Percentiles rank a stretch among this genome's conserved stretches.
Evolutionary conservation across 1,140 invertebrate genomes (phyloP).

Genomic region (Temnothorax longispinosus): DNA sequence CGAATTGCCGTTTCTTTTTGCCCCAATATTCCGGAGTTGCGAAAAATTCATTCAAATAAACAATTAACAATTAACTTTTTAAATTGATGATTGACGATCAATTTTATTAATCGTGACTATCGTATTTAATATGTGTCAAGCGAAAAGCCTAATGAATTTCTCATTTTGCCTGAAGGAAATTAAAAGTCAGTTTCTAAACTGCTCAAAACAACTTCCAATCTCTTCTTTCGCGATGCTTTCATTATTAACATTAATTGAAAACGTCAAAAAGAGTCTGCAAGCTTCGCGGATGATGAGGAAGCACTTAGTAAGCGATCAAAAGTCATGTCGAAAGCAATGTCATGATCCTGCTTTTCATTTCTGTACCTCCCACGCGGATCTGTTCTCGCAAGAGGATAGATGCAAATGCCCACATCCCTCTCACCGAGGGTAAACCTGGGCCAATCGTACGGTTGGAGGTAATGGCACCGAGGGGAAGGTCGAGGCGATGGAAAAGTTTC

Average conservation of each 20-base stretch:
- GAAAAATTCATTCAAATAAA: background rate
- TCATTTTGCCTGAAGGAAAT: background rate
- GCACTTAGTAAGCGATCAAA: background rate
- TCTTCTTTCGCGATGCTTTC: background rate
- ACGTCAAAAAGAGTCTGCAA: background rate
- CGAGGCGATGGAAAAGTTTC: constrained; percentile 78
- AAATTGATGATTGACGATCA: too few species aligned
- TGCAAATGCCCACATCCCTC: background rate
- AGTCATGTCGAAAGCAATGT: background rate
- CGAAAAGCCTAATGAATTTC: background rate
- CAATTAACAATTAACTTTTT: background rate
- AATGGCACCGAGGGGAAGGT: constrained; percentile 6
- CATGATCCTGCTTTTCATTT: background rate
- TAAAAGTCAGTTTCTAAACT: background rate
- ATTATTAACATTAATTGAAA: background rate
- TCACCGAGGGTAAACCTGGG: background rate
- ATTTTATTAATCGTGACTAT: too few species aligned
- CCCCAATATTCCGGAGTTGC: background rate
- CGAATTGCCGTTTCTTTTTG: background rate
- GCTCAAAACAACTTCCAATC: background rate
- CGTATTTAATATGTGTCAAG: too few species aligned
- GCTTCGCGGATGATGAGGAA: background rate
- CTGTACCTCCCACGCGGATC: background rate
- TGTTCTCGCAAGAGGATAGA: background rate
- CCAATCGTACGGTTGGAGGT: background rate